These are phyloP conservation scores for Coelopa pilipes DNA, from an alignment of 2,888 invertebrate genomes.

Conservation along the genomic window DNA sequence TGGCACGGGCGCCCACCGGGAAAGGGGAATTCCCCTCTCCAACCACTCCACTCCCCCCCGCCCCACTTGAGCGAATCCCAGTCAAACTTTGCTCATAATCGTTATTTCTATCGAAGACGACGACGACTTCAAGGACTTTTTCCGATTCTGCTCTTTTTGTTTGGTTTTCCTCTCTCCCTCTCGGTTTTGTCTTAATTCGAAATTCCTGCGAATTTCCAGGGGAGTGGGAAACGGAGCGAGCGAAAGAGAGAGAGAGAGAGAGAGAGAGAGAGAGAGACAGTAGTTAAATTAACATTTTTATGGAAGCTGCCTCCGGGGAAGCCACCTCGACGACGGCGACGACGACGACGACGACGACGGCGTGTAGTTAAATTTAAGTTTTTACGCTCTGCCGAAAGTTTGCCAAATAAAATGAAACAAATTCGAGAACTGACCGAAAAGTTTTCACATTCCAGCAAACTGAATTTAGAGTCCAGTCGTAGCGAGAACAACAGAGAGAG, in stretches of 20 bases:
- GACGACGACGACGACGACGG: too few relatives aligned
- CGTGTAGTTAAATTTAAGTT: conserved; percentile 22
- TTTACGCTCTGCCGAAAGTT: not conserved
- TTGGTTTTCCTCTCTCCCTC: not conserved
- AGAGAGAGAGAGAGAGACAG: not conserved
- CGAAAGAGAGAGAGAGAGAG: conserved; percentile 2
- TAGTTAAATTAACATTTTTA: conserved; percentile 33
- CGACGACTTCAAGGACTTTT: conserved; percentile 4
- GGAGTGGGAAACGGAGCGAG: too few relatives aligned
- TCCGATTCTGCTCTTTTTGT: not conserved
- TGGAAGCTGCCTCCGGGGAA: not conserved
- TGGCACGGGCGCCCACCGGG: not conserved
- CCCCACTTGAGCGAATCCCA: conserved; percentile 19
- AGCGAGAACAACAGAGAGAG: too few relatives aligned
- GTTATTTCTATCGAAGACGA: conserved; percentile 22
- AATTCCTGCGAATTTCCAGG: too few relatives aligned
- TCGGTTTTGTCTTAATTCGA: not conserved
- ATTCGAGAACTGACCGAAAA: conserved; percentile 1
- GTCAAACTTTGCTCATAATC: conserved; percentile 38
- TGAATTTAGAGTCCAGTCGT: not conserved
- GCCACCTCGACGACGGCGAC: not conserved
- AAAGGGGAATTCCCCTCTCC: conserved; percentile 1
- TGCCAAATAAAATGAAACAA: not conserved
- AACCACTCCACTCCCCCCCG: too few relatives aligned
- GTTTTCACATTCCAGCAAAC: conserved; percentile 17